phyloP scores from a whole-genome alignment of 2,113 vertebrate species.

The Forbesichthys papilliferus region DNA sequence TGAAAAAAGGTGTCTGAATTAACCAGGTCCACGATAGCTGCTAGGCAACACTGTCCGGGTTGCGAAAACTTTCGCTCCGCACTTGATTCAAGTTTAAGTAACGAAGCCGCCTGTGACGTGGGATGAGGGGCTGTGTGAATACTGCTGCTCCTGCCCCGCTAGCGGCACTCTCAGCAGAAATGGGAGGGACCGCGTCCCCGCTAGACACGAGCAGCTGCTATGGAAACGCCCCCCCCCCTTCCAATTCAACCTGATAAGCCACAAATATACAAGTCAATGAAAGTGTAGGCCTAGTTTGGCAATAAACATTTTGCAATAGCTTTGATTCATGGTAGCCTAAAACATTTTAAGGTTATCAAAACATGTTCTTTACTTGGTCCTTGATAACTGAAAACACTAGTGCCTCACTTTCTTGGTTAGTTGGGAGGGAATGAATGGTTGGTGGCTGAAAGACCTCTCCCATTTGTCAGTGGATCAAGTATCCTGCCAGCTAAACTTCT shows the following conservation, averaged over 20 bases:
- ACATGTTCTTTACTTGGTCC: no score
- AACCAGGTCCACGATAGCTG: constrained; percentile 42
- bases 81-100: constrained; percentile 72
- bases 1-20: constrained; percentile 18
- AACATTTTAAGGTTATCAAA: no score
- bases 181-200: constrained; percentile 40
- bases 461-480: constrained; percentile 32
- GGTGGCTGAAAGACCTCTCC: constrained; percentile 14
- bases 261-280: not conserved
- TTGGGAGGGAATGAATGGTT: no score
- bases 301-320: no score
- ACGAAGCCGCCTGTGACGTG: constrained; percentile 68
- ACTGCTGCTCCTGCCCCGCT: constrained; percentile 21
- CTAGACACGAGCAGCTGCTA: not conserved
- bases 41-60: constrained; percentile 66
- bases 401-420: no score
- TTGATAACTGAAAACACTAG: no score
- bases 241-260: not conserved
- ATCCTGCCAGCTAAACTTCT: constrained; percentile 32
- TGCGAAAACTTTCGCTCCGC: constrained; percentile 53
- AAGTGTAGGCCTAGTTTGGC: no score
- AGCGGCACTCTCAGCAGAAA: not conserved
- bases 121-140: constrained; percentile 40
- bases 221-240: not conserved
- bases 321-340: no score